Base-by-base conservation (phyloP, 2,113 vertebrate species). In the Perca flavescens region DNA sequence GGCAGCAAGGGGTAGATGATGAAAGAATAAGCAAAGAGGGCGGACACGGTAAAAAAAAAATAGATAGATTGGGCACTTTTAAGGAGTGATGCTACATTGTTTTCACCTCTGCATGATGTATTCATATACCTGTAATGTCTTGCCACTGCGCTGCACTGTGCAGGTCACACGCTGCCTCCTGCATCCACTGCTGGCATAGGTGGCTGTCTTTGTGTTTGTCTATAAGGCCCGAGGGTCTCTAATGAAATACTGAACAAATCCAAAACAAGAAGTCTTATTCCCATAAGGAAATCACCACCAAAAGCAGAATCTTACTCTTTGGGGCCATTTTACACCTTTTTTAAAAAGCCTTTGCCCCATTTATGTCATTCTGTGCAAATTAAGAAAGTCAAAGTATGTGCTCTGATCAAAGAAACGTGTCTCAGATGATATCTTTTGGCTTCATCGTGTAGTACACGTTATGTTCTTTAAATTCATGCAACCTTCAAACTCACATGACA, bases 21-120 rank as follows among this genome's bases (percentile, higher is more conserved):
- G 84, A 92, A 93, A 88, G 80, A 52, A 19, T 50, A 63, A 49
- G 72, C 46, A 83, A 86, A 88, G 36, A 47, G 31, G 61, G 5
- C 57, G 64, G 57, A 49, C 11, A 16, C 22, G 49, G 22, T 34
- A 34, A 34, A 34, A 34, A 13, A 10, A 40, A 11, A 74, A 54
- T 2, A 50, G 22, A 82, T 22, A n/a, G 65, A 72, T 64, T 2
- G 22, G 66, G 52, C 17, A 14, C 61, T 62, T 73, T 79, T 50
- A 66, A 31, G 43, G 64, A 72, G 28, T 56, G 62, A 86, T 53
- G 73, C 65, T 70, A 25, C 60, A 40, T 84, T 67, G 65, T 90
- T 88, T 85, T 91, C 77, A 85, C 68, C 74, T 71, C 82, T 93
- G 93, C 92, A 93, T 87, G 92, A 88, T 89, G 62, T 86, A 53